Conservation (phyloP, 2,888 invertebrate species). For the Oscheius sp. region DNA sequence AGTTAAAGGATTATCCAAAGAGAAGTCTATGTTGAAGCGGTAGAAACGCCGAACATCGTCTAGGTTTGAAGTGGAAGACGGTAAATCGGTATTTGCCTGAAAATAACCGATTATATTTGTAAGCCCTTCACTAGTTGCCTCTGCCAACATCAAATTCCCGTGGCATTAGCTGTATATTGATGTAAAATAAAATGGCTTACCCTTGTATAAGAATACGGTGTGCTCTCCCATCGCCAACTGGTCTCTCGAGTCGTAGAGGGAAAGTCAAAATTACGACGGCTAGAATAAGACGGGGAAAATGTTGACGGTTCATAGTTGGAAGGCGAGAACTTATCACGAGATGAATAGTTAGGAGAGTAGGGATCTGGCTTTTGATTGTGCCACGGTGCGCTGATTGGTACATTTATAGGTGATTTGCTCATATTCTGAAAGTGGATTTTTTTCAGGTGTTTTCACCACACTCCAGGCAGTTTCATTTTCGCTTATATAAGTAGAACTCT, state of each 20-base stretch:
- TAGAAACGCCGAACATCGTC: slow-evolving; percentile 44
- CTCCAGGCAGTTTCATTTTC: no score
- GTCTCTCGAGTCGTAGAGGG: neutral
- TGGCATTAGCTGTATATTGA: neutral
- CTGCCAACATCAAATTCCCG: neutral
- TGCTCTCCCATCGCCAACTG: no score
- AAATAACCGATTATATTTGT: no score
- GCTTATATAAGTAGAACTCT: no score
- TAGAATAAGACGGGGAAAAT: slow-evolving; percentile 4
- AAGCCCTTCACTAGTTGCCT: neutral
- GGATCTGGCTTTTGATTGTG: slow-evolving; percentile 18
- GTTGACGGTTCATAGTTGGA: no score
- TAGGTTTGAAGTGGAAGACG: slow-evolving; percentile 22
- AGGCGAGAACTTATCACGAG: slow-evolving; percentile 3
- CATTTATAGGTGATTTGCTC: no score
- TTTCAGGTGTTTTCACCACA: no score
- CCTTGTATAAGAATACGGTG: neutral
- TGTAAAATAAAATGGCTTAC: slow-evolving; percentile 4
- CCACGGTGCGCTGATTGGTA: slow-evolving; percentile 54
- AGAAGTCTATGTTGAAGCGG: slow-evolving; percentile 50
- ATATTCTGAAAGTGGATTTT: no score
- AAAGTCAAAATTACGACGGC: slow-evolving; percentile 3
- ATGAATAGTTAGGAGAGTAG: slow-evolving; percentile 5
- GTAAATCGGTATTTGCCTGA: neutral
- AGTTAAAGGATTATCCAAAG: slow-evolving; percentile 45